Conservation (phyloP, 1,140 invertebrate species). For the Ooceraea biroi region DNA sequence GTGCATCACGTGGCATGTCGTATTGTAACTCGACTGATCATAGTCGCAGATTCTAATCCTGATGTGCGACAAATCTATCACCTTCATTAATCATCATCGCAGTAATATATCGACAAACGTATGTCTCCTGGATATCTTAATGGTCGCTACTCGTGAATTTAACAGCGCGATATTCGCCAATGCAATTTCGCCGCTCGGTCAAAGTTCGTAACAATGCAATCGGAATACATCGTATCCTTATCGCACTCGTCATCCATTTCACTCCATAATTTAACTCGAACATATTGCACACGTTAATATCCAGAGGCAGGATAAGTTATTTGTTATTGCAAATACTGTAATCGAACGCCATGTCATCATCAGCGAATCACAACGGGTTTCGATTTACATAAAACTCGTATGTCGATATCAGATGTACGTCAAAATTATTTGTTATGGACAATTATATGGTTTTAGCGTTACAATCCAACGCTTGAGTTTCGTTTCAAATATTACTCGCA, state of each 20-base stretch:
- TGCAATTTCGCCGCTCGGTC: conserved; percentile 14
- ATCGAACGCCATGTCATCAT: not conserved
- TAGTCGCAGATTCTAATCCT: conserved; percentile 35
- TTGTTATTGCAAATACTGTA: not conserved
- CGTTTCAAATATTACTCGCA: no score
- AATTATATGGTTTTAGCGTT: not conserved
- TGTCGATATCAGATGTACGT: not conserved
- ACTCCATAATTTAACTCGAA: conserved; percentile 9
- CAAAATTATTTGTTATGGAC: not conserved
- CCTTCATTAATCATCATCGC: conserved; percentile 37
- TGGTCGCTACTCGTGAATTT: conserved; percentile 35
- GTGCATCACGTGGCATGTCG: not conserved
- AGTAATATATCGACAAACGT: conserved; percentile 12
- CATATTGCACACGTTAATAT: conserved; percentile 37
- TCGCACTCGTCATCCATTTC: conserved; percentile 43
- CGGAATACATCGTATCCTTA: conserved; percentile 37
- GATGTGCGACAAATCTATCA: conserved; percentile 47
- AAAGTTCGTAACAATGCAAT: conserved; percentile 28
- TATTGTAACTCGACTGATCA: not conserved
- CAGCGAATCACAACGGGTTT: not conserved
- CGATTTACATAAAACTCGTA: not conserved
- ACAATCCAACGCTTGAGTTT: not conserved
- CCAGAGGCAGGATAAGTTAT: conserved; percentile 4
- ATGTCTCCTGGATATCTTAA: conserved; percentile 38
- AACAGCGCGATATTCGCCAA: conserved; percentile 14